Conservation (phyloP, 23 tunicate species). For the Styela plicata region DNA sequence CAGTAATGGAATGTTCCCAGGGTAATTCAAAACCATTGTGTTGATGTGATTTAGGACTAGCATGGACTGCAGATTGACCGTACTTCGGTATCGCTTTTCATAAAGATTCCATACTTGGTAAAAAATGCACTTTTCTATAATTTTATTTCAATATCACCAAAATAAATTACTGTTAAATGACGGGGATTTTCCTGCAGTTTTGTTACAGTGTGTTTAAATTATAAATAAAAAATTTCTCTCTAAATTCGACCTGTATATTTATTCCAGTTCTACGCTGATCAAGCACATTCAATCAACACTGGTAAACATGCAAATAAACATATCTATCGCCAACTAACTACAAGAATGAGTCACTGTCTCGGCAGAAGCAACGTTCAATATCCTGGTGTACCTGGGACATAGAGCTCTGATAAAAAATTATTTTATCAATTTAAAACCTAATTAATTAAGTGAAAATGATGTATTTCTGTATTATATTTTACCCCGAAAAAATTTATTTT, state of each 20-base stretch:
- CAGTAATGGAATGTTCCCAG: no score
- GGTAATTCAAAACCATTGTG: no score
- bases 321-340: slow-evolving; percentile 72
- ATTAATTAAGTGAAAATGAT: no score
- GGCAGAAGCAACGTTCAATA: slow-evolving; percentile 53
- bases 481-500: no score
- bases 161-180: no score
- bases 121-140: not conserved
- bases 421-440: no score
- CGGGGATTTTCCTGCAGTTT: not conserved
- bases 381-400: slow-evolving; percentile 21
- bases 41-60: no score
- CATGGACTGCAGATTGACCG: no score
- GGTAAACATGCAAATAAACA: slow-evolving; percentile 82
- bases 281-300: slow-evolving; percentile 96
- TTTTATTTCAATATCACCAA: no score
- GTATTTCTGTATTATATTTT: no score
- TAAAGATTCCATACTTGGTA: not conserved
- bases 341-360: slow-evolving; percentile 67
- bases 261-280: slow-evolving; percentile 96
- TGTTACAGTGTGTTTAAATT: not conserved
- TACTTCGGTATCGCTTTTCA: not conserved
- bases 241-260: no score
- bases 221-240: not conserved
- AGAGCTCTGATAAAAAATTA: no score